Evolutionary conservation across 30 jellyfish, hydroid and myxozoan genomes (phyloP).

Genomic region (Clytia hemisphaerica): DNA sequence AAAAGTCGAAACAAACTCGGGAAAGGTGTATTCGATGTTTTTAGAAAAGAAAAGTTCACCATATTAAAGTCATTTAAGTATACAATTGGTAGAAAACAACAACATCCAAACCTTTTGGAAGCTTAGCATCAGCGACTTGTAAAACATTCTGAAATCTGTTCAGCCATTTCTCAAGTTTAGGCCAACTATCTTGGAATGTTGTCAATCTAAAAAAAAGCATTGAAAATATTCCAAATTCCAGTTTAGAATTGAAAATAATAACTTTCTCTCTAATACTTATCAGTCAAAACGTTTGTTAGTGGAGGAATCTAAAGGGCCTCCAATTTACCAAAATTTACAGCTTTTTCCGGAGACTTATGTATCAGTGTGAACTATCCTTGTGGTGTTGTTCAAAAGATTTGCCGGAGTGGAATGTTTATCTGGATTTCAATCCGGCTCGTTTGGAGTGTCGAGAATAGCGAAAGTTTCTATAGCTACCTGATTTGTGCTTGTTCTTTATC

Average conservation of each 20-base stretch:
- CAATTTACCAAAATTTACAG: too few species aligned
- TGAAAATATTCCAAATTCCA: neutral
- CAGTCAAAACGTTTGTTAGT: neutral
- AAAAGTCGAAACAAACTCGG: too few species aligned
- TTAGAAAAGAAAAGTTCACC: too few species aligned
- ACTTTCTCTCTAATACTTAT: neutral
- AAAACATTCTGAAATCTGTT: constrained; percentile 55
- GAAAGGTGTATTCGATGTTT: too few species aligned
- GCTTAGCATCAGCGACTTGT: constrained; percentile 47
- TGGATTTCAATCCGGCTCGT: neutral
- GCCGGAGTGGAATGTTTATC: neutral
- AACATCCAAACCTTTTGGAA: constrained; percentile 41
- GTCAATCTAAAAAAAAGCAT: constrained; percentile 42
- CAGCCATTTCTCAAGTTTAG: constrained; percentile 91
- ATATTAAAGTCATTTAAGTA: too few species aligned
- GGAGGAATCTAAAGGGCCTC: too few species aligned
- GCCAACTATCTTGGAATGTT: constrained; percentile 74
- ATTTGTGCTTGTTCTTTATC: constrained; percentile 81
- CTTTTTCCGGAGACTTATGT: too few species aligned
- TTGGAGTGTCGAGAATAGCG: neutral
- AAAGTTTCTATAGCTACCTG: constrained; percentile 35
- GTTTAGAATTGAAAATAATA: neutral
- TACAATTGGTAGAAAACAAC: neutral
- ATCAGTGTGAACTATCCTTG: neutral
- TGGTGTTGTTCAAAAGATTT: neutral